Base-by-base conservation (phyloP, 2,113 vertebrate genomes). In the Formicarius rufipectus region DNA sequence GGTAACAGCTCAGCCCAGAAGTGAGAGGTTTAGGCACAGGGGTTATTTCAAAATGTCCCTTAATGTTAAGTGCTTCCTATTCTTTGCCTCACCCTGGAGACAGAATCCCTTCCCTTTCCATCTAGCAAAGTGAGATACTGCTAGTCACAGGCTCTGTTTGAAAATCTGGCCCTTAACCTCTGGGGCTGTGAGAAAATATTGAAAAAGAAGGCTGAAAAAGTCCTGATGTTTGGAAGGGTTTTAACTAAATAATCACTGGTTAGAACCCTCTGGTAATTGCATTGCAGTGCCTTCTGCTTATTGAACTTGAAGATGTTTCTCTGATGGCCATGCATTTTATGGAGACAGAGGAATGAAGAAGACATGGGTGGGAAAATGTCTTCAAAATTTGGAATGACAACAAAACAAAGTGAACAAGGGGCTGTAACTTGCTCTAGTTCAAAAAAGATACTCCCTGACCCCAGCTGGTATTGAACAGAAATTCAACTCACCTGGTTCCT, bases 101-200 rank as follows among this genome's bases (percentile, higher is more conserved):
- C 39, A 68, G 47, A 93, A 71, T 75, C 37, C 56, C 72, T 91
- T 93, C 67, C 45, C 84, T 28, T 75, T 82, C 74, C 5, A 0
- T 69, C 39, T 76, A 69, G 13, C 68, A 86, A 77, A 64, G 44
- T 91, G 60, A 87, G 77, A 85, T 69, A 76, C n/a, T 84, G 44
- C 31, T 44, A 84, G 22, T 75, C 53, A 59, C 35, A 88, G 33
- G 7, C 47, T 88, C 60, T 73, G 30, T 86, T 96, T 92, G 75
- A 90, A 94, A 88, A 93, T 71, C 55, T 96, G 63, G 31, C 72
- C 47, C 42, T 84, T 87, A 91, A 25, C 55, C 67, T 93, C 55
- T 71, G 47, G 27, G 47, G 12, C 19, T 90, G 56, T 44, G 67
- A 91, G 85, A 96, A 90, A 91, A 73, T 66, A 71, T 17, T 80